Evolutionary conservation across 1,140 invertebrate species (phyloP).

Genomic region (Panagrolaimus sp.): DNA sequence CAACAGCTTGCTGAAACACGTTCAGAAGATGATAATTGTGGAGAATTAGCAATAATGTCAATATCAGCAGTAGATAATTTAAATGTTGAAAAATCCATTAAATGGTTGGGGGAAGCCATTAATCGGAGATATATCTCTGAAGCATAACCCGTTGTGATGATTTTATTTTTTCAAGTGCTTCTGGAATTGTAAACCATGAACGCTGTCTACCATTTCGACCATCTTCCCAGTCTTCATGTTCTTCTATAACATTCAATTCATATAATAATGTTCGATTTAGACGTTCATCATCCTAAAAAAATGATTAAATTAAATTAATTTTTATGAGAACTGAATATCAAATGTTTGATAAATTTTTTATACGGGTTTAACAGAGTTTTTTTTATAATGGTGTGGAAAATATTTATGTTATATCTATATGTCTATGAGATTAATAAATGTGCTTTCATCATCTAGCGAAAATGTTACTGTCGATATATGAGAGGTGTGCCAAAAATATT

Average conservation of each 20-base stretch:
- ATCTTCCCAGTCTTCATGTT: constrained; percentile 87
- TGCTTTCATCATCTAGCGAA: background rate
- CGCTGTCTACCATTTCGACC: constrained; percentile 16
- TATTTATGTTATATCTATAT: background rate
- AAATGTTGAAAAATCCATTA: constrained; percentile 11
- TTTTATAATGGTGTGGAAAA: background rate
- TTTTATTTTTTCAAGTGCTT: constrained; percentile 17
- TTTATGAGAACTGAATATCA: background rate
- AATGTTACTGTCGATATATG: background rate
- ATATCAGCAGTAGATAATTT: background rate
- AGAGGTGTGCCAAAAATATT: too few relatives aligned
- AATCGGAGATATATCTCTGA: constrained; percentile 8
- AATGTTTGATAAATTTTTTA: background rate
- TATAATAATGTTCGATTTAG: constrained; percentile 86
- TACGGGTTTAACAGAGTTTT: background rate
- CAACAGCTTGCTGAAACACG: constrained; percentile 3
- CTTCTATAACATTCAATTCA: constrained; percentile 81
- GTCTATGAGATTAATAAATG: background rate
- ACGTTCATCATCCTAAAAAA: constrained; percentile 75
- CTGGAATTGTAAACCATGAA: constrained; percentile 11
- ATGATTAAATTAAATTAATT: constrained; percentile 19
- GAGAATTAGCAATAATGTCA: constrained; percentile 10
- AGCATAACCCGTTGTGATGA: constrained; percentile 21
- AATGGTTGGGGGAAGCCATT: constrained; percentile 7
- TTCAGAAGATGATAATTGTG: background rate